phyloP scores from a whole-genome alignment of 2,113 vertebrate genomes.

The Salvelinus alpinus region DNA sequence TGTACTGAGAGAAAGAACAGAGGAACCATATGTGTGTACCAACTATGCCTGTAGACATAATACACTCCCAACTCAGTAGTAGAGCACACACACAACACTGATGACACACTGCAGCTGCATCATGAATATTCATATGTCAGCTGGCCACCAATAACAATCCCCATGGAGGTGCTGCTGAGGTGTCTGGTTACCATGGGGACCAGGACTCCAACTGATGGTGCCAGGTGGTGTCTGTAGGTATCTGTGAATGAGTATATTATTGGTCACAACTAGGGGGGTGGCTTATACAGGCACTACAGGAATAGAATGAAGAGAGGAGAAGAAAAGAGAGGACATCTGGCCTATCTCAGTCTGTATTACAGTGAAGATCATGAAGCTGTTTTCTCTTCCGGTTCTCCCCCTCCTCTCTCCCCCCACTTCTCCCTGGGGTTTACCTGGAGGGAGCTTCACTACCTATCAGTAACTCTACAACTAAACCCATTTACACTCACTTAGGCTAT shows the following conservation, averaged over 20 bases:
- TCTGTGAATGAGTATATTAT: too few relatives aligned
- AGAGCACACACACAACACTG: constrained; percentile 3
- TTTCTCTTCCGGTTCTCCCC: not conserved
- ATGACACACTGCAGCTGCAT: not conserved
- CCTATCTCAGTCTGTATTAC: not conserved
- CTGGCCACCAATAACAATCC: too few relatives aligned
- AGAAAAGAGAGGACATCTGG: not conserved
- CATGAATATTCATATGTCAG: too few relatives aligned
- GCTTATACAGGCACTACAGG: too few relatives aligned
- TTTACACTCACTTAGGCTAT: not conserved
- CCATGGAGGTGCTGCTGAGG: not conserved
- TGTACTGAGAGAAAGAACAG: not conserved
- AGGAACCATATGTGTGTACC: constrained; percentile 7
- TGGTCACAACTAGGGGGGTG: too few relatives aligned
- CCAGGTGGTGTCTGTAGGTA: not conserved
- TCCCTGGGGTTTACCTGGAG: not conserved
- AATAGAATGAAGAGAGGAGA: not conserved
- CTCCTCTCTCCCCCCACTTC: not conserved
- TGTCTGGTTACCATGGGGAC: not conserved
- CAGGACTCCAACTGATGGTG: not conserved
- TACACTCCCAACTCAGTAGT: constrained; percentile 26
- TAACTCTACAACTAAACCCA: not conserved
- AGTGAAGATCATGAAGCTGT: not conserved
- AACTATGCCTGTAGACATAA: constrained; percentile 44
- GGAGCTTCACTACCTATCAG: not conserved